phyloP scores from a whole-genome alignment of 2,113 vertebrate species.

The Petromus typicus region DNA sequence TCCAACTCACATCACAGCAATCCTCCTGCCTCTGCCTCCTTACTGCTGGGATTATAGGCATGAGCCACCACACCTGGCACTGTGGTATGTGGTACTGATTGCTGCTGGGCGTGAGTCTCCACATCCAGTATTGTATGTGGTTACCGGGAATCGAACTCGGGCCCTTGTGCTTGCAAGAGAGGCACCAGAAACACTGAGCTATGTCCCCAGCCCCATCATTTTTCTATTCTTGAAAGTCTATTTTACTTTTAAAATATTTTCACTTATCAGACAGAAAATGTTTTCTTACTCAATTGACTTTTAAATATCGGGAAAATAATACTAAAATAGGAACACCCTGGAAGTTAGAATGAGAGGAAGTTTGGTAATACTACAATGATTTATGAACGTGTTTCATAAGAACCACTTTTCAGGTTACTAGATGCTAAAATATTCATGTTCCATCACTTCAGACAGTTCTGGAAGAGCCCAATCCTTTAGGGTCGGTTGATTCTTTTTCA shows the following conservation, averaged over 20 bases:
- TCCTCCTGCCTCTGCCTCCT: too few species aligned
- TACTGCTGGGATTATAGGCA: too few species aligned
- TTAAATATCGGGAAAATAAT: not conserved
- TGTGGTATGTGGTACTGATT: too few species aligned
- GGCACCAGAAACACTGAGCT: too few species aligned
- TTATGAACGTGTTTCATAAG: not conserved
- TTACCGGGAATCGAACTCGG: too few species aligned
- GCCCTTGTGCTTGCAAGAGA: too few species aligned
- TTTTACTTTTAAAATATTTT: not conserved
- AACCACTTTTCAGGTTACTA: not conserved
- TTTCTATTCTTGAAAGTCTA: not conserved
- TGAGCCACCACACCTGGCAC: too few species aligned
- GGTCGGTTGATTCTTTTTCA: not conserved
- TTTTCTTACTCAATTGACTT: not conserved
- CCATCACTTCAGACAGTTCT: not conserved
- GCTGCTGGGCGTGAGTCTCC: too few species aligned
- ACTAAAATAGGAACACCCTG: too few species aligned
- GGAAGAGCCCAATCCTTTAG: not conserved
- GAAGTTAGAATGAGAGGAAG: not conserved
- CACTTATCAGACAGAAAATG: not conserved
- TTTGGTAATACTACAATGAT: not conserved
- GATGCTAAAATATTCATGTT: not conserved
- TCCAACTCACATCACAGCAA: too few species aligned
- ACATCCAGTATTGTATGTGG: too few species aligned
- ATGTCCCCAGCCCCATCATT: too few species aligned